phyloP scores from a whole-genome alignment of 2,888 invertebrate genomes.

The Asteroscopus sphinx region DNA sequence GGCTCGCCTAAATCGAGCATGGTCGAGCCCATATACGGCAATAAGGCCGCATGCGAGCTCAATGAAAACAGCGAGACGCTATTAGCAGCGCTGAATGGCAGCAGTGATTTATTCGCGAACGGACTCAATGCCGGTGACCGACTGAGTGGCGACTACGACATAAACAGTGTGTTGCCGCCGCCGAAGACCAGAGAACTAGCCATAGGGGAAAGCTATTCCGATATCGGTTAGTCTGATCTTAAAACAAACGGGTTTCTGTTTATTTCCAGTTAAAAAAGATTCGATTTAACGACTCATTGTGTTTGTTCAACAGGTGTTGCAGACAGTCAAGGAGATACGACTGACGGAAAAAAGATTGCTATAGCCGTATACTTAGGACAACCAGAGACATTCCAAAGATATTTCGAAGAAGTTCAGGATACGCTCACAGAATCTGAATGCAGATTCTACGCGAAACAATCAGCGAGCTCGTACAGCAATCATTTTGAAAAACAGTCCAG shows the following conservation, averaged over 20 bases:
- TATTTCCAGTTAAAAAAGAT: constrained; percentile 32
- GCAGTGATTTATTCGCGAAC: constrained; percentile 83
- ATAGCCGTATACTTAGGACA: constrained; percentile 96
- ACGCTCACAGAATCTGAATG: constrained; percentile 91
- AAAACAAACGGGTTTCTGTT: constrained; percentile 29
- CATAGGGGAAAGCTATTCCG: constrained; percentile 88
- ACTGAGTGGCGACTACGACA: constrained; percentile 86
- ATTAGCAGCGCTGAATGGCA: constrained; percentile 80
- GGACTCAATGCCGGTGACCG: constrained; percentile 79
- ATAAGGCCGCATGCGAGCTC: constrained; percentile 83
- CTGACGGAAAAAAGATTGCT: constrained; percentile 96
- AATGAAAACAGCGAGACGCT: constrained; percentile 82
- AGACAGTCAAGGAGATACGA: constrained; percentile 91
- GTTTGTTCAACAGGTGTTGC: constrained; percentile 79
- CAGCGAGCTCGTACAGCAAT: constrained; percentile 80
- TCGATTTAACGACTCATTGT: constrained; percentile 39
- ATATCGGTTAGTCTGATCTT: constrained; percentile 79
- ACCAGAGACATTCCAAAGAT: constrained; percentile 93
- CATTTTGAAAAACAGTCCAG: constrained; percentile 86
- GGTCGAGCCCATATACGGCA: constrained; percentile 86
- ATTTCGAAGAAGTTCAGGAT: constrained; percentile 91
- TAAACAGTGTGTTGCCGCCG: constrained; percentile 85
- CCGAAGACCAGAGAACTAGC: constrained; percentile 87
- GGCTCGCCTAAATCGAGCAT: constrained; percentile 83
- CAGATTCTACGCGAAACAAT: constrained; percentile 89